Conservation (phyloP, 2,797 vertebrate species). For the Chiloscyllium punctatum region DNA sequence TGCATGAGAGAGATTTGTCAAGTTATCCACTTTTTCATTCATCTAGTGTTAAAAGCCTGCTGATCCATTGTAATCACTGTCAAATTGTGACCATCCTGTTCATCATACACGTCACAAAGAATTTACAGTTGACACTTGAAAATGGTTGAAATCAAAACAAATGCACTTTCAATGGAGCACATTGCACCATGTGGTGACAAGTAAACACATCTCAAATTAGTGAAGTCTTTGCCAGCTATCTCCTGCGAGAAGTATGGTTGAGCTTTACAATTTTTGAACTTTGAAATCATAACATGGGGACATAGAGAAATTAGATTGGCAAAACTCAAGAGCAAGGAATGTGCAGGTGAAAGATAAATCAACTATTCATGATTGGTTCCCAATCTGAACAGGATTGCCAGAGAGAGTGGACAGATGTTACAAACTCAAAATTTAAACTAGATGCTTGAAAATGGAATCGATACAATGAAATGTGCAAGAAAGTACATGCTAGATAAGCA, state of each 20-base stretch:
- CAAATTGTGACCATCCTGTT: not conserved
- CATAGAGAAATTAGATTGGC: not conserved
- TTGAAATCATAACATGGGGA: not conserved
- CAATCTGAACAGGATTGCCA: not conserved
- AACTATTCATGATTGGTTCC: not conserved
- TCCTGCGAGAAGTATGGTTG: not conserved
- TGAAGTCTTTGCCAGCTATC: not conserved
- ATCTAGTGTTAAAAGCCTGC: not conserved
- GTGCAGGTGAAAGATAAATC: not conserved
- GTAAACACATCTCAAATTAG: not conserved
- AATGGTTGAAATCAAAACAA: not conserved
- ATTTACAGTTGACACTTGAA: not conserved
- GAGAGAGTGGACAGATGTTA: not conserved
- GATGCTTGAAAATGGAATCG: not conserved
- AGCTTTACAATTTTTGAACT: not conserved
- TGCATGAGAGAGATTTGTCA: not conserved
- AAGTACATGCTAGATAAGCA: not conserved
- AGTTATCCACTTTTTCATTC: not conserved
- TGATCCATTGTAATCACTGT: not conserved
- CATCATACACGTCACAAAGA: not conserved
- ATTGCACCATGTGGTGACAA: not conserved
- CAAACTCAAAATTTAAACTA: not conserved
- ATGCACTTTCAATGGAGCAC: not conserved
- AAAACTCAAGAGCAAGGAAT: not conserved
- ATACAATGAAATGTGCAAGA: not conserved